A percentile compares a stretch with the other conserved stretches of the same genome.
phyloP scores from a whole-genome alignment of 2,888 invertebrate genomes.

The Agrilus biguttatus region DNA sequence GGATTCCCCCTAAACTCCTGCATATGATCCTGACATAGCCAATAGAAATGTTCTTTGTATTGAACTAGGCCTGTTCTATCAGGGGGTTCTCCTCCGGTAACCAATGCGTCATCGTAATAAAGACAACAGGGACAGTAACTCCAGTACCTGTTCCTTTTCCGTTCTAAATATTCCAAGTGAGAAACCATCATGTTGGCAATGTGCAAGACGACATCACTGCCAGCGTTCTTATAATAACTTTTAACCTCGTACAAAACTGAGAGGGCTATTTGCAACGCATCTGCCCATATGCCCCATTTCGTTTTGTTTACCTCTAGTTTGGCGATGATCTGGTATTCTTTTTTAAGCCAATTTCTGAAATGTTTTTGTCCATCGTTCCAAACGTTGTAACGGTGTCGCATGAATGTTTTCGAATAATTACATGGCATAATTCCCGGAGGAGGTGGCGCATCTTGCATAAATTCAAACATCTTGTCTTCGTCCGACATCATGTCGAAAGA shows the following conservation, averaged over 20 bases:
- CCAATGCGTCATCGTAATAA: conserved; percentile 20
- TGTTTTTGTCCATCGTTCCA: conserved; percentile 28
- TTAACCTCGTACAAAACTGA: conserved; percentile 32
- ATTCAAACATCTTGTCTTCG: conserved; percentile 27
- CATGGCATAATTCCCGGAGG: conserved; percentile 6
- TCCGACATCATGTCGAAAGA: conserved; percentile 37
- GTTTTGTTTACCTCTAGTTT: conserved; percentile 35
- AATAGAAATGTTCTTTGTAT: conserved; percentile 40
- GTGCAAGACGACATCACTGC: conserved; percentile 34
- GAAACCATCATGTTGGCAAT: conserved; percentile 40
- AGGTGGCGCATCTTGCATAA: conserved; percentile 23
- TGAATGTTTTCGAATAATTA: conserved; percentile 17
- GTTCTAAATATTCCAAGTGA: conserved; percentile 35
- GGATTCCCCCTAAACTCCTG: conserved; percentile 34
- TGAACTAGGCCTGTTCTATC: conserved; percentile 42
- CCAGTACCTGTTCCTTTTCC: conserved; percentile 34
- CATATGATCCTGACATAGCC: conserved; percentile 43
- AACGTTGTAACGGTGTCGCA: conserved; percentile 30
- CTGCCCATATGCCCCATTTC: conserved; percentile 40
- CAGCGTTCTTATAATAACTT: conserved; percentile 35
- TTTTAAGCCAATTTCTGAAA: conserved; percentile 36
- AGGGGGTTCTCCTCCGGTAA: conserved; percentile 32
- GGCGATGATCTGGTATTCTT: conserved; percentile 40
- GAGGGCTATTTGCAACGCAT: conserved; percentile 28
- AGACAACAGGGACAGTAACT: conserved; percentile 46